A percentile compares a stretch with the other conserved stretches of the same genome.
Conservation (phyloP, 2,888 invertebrate species). For the Heterodera filipjevi region DNA sequence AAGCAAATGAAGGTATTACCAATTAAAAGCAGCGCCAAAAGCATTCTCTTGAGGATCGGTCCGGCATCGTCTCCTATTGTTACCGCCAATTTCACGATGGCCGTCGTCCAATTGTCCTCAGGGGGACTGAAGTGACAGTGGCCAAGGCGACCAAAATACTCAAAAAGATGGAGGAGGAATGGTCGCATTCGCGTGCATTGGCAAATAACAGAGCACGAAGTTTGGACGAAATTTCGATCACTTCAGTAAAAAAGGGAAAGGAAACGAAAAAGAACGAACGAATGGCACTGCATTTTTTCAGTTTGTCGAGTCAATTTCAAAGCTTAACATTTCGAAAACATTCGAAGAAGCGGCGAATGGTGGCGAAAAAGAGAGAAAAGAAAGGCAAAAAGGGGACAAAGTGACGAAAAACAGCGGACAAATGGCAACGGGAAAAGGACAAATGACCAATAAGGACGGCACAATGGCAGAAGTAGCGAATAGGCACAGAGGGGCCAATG, state of each 20-base stretch:
- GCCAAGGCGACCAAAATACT: neutral
- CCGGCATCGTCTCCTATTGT: neutral
- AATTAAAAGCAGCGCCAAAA: neutral
- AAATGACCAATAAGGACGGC: neutral
- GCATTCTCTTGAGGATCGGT: neutral
- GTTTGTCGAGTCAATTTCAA: slow-evolving; percentile 2
- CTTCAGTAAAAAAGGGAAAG: neutral
- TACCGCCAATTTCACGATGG: neutral
- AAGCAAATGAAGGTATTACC: neutral
- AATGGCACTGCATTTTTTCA: neutral
- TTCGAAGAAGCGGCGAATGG: neutral
- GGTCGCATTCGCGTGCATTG: neutral
- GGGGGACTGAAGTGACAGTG: neutral
- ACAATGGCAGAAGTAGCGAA: neutral
- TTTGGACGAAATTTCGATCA: neutral
- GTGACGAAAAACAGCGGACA: neutral
- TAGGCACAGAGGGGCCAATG: neutral
- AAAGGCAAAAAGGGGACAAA: neutral
- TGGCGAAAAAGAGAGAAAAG: neutral
- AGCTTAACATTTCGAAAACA: neutral
- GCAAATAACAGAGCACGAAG: neutral
- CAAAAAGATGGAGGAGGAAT: neutral
- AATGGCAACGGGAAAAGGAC: neutral
- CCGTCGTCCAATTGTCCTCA: neutral
- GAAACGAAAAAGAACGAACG: neutral